Conservation (phyloP, 2,113 vertebrate species). For the Bungarus multicinctus region DNA sequence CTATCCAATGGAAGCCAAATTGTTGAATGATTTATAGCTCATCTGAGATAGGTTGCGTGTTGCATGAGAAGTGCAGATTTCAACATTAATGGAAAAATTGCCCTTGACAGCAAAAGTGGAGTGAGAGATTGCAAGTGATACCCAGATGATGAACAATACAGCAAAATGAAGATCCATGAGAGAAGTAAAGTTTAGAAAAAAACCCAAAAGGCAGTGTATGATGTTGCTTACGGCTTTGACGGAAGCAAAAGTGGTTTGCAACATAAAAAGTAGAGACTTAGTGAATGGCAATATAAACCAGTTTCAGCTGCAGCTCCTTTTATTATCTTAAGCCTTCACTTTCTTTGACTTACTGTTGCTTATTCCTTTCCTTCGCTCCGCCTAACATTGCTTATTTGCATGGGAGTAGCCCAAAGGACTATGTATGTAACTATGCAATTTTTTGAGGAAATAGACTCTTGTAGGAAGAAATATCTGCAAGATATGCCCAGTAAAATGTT, state of each 20-base stretch:
- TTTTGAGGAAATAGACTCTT: not conserved
- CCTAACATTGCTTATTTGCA: not conserved
- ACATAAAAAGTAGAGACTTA: not conserved
- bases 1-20: not conserved
- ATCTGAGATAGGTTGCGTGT: not conserved
- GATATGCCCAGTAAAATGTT: not conserved
- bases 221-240: not conserved
- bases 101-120: not conserved
- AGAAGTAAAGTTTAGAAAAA: not conserved
- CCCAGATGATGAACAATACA: not conserved
- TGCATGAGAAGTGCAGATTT: not conserved
- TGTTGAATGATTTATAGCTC: not conserved
- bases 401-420: not conserved
- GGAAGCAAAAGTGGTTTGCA: not conserved
- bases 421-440: not conserved
- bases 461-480: not conserved
- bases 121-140: not conserved
- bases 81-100: not conserved
- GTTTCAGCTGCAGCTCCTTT: not conserved
- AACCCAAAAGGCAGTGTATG: not conserved
- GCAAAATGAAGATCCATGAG: not conserved
- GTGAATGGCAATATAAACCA: not conserved
- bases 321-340: not conserved
- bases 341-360: not conserved
- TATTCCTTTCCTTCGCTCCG: not conserved